These are phyloP conservation scores for Eriosoma lanigerum DNA, from an alignment of 1,140 invertebrate genomes.

Conservation along the genomic window DNA sequence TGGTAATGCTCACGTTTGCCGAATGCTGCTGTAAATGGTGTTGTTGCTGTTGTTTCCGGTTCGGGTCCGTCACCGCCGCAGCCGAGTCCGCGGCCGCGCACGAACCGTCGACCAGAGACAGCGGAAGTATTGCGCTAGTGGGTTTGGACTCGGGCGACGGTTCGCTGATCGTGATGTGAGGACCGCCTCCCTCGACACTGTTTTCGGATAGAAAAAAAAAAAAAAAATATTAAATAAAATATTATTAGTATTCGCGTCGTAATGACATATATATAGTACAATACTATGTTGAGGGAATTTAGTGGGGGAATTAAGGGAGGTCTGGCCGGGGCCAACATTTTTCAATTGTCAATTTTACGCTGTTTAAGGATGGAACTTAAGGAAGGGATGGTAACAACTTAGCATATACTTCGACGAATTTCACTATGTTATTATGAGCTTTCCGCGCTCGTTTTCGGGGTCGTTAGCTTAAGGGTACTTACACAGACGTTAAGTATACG, in stretches of 20 bases:
- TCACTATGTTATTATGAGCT: too few relatives aligned
- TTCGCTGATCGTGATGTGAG: slow-evolving; percentile 48
- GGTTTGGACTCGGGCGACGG: slow-evolving; percentile 50
- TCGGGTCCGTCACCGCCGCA: slow-evolving; percentile 39
- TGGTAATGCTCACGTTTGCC: slow-evolving; percentile 54
- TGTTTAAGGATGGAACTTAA: too few relatives aligned
- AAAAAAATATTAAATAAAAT: too few relatives aligned
- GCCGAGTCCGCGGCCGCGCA: slow-evolving; percentile 59
- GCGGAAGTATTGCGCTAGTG: slow-evolving; percentile 67
- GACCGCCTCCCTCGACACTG: background rate
- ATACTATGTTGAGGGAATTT: too few relatives aligned
- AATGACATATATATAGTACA: too few relatives aligned
- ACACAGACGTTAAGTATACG: too few relatives aligned
- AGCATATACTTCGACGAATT: too few relatives aligned
- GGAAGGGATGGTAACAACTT: too few relatives aligned
- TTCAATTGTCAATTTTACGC: too few relatives aligned
- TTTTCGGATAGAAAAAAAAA: background rate
- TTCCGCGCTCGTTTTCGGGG: too few relatives aligned
- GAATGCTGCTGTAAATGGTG: slow-evolving; percentile 51
- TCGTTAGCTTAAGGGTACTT: too few relatives aligned
- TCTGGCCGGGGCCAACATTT: background rate
- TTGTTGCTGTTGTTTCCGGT: slow-evolving; percentile 53
- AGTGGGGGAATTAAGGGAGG: background rate
- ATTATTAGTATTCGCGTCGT: too few relatives aligned
- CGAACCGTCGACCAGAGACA: slow-evolving; percentile 66